phyloP scores from a whole-genome alignment of 2,888 invertebrate genomes.

The Neelides folsomi region DNA sequence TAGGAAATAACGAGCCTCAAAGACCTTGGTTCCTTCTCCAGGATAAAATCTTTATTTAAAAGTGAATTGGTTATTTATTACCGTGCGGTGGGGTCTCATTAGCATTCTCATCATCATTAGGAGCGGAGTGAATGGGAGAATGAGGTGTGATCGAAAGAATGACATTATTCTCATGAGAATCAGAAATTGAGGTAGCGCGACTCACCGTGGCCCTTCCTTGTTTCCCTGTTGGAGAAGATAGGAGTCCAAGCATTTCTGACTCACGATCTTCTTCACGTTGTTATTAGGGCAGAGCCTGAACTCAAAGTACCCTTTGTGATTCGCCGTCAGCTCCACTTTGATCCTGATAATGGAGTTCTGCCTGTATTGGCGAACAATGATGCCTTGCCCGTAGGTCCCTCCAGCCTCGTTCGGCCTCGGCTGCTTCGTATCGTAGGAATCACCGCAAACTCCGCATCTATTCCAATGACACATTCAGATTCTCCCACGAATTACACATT shows the following conservation, averaged over 20 bases:
- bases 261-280: conserved; percentile 47
- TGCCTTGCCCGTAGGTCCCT: conserved; percentile 63
- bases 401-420: conserved; percentile 62
- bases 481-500: not conserved
- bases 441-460: conserved; percentile 14
- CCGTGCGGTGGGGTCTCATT: not conserved
- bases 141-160: not conserved
- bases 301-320: conserved; percentile 73
- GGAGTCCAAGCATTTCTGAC: conserved; percentile 64
- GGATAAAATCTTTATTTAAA: conserved; percentile 34
- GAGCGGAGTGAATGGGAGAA: not conserved
- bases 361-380: conserved; percentile 65
- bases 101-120: not conserved
- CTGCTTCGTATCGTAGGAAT: conserved; percentile 10
- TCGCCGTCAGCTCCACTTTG: conserved; percentile 72
- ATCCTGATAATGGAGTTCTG: conserved; percentile 55
- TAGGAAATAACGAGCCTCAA: conserved; percentile 57
- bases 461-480: too few species aligned
- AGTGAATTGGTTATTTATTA: not conserved
- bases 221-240: conserved; percentile 49
- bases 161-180: conserved; percentile 2
- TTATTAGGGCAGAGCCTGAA: conserved; percentile 64
- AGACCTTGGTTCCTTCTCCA: conserved; percentile 61
- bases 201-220: conserved; percentile 35
- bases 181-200: not conserved